phyloP scores from a whole-genome alignment of 2,797 vertebrate genomes.

The Chrysolophus pictus region DNA sequence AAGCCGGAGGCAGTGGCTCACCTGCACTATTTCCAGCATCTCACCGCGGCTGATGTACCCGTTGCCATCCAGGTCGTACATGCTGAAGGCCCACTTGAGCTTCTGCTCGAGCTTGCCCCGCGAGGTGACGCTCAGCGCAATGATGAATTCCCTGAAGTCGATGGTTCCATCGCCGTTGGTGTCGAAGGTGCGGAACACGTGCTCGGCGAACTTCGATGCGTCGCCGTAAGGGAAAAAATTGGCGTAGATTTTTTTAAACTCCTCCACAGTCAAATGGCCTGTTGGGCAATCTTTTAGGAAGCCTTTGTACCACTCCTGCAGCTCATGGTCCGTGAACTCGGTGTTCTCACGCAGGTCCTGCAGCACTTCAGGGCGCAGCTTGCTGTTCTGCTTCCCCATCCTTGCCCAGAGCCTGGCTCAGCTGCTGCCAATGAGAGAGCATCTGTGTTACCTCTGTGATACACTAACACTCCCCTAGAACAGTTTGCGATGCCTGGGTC shows the following conservation, averaged over 20 bases:
- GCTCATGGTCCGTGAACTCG: slow-evolving; percentile 89
- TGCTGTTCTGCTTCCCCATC: slow-evolving; percentile 92
- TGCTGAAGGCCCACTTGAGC: slow-evolving; percentile 89
- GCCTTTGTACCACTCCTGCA: slow-evolving; percentile 91
- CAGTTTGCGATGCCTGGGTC: accelerated
- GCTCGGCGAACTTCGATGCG: slow-evolving; percentile 88
- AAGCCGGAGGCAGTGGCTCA: background rate
- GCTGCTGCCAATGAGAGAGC: slow-evolving; percentile 60
- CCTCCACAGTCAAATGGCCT: slow-evolving; percentile 88
- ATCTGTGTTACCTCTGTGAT: background rate
- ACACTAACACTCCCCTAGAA: background rate
- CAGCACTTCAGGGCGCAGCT: slow-evolving; percentile 87
- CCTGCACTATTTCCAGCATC: slow-evolving; percentile 92
- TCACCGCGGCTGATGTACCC: slow-evolving; percentile 90
- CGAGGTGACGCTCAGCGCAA: slow-evolving; percentile 88
- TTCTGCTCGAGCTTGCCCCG: slow-evolving; percentile 89
- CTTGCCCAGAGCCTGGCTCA: slow-evolving; percentile 30
- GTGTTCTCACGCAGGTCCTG: slow-evolving; percentile 90
- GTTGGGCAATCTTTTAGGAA: slow-evolving; percentile 91
- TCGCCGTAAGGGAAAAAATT: slow-evolving; percentile 90
- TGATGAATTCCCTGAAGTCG: slow-evolving; percentile 91
- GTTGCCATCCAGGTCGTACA: slow-evolving; percentile 90
- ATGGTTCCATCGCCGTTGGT: slow-evolving; percentile 88
- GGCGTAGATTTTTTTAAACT: slow-evolving; percentile 91
- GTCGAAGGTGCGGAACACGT: slow-evolving; percentile 90